Evolutionary conservation across 2,888 invertebrate genomes (phyloP).

Genomic region (Acleris emargana): DNA sequence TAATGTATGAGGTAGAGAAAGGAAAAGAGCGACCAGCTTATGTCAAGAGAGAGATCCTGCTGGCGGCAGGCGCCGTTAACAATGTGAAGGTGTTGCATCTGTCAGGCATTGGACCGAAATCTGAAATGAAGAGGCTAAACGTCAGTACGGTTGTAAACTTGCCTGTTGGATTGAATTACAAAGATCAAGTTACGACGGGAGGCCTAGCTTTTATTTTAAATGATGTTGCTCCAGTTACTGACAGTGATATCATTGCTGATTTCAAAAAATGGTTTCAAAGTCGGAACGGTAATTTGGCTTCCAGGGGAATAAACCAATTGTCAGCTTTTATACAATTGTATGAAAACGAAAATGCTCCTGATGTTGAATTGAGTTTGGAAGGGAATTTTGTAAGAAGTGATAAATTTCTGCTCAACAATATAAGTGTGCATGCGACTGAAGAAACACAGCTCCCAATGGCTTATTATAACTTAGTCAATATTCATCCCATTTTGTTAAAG

Average conservation of each 20-base stretch:
- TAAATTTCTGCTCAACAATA: conserved; percentile 75
- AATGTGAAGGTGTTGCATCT: conserved; percentile 72
- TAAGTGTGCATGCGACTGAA: conserved; percentile 70
- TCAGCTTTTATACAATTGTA: conserved; percentile 76
- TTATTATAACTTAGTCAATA: conserved; percentile 74
- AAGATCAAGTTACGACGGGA: conserved; percentile 76
- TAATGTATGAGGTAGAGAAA: conserved; percentile 71
- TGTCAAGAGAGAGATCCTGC: conserved; percentile 71
- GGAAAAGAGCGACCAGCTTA: conserved; percentile 71
- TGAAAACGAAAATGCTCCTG: conserved; percentile 72
- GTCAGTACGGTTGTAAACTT: conserved; percentile 63
- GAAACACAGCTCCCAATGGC: conserved; percentile 70
- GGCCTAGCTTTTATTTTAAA: conserved; percentile 70
- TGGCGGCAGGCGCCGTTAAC: conserved; percentile 74
- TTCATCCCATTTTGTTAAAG: conserved; percentile 68
- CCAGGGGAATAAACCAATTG: conserved; percentile 74
- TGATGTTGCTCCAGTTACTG: conserved; percentile 63
- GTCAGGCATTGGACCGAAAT: conserved; percentile 72
- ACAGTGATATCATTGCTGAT: conserved; percentile 66
- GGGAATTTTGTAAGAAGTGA: conserved; percentile 77
- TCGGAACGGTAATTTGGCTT: conserved; percentile 69
- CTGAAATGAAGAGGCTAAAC: conserved; percentile 67
- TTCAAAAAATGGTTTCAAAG: conserved; percentile 77
- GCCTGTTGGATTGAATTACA: conserved; percentile 74
- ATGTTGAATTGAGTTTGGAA: conserved; percentile 71